phyloP scores from a whole-genome alignment of 1,140 invertebrate genomes.

The Phocides pigmalion region DNA sequence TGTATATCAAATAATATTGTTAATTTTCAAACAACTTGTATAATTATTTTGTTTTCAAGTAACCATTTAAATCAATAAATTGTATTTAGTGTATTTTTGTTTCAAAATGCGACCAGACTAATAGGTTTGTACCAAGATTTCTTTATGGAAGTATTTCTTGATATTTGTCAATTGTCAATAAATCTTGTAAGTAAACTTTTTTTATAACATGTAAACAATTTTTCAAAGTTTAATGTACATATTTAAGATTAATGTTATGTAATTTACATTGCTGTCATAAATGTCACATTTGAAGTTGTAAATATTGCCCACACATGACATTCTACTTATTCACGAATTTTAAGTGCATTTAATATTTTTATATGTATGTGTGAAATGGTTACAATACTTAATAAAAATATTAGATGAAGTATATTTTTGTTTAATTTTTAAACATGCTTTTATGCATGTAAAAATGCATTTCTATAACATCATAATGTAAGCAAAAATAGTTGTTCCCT shows the following conservation, averaged over 20 bases:
- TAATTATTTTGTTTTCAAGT: not conserved
- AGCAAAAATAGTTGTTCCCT: no score
- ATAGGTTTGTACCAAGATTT: not conserved
- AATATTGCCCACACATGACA: conserved; percentile 70
- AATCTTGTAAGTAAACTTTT: conserved; percentile 30
- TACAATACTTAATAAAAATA: conserved; percentile 80
- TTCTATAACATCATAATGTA: no score
- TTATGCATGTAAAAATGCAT: no score
- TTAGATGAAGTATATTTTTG: conserved; percentile 60
- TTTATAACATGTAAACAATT: conserved; percentile 29
- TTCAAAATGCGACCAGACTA: not conserved
- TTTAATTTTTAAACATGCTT: conserved; percentile 44
- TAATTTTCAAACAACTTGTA: not conserved
- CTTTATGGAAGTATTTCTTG: not conserved
- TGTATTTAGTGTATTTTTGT: not conserved
- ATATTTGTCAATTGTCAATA: conserved; percentile 18
- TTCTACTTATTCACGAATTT: conserved; percentile 67
- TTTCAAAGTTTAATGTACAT: conserved; percentile 40
- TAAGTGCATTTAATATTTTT: conserved; percentile 81
- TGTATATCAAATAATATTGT: not conserved
- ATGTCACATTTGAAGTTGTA: conserved; percentile 63
- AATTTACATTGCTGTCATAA: conserved; percentile 55
- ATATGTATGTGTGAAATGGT: conserved; percentile 65
- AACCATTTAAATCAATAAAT: not conserved
- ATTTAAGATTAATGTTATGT: conserved; percentile 64